Base-by-base conservation (phyloP, 2,888 invertebrate species). In the Rhodophaea formosa region DNA sequence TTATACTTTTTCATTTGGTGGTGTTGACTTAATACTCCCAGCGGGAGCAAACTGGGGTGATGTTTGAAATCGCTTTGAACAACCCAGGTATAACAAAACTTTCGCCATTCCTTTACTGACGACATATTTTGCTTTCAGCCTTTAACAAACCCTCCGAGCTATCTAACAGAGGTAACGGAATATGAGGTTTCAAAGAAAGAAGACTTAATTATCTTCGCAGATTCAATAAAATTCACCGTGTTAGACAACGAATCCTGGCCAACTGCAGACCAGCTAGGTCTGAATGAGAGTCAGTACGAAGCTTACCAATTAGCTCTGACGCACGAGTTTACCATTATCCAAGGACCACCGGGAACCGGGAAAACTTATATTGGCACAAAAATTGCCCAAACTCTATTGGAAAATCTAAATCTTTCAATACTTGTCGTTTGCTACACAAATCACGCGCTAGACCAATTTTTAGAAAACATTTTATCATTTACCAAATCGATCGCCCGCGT, bases 401-500 rank as follows among this genome's bases (percentile, higher is more conserved):
- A 92, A 56, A 96, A 95, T 74, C 53, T 84, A 17, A 54, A 51
- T 0, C 44, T 59, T 1, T 82, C 82, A 2, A 93, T 97, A 70
- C 86, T 97, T 16, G 91, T 97, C 1, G 93, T 97, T 15, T 96
- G 96, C 72, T 96, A 94, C 74, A 97, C 97, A 0, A 97, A 97
- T 79, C 96, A 97, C 71, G 96, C 97, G 0, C 80, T 97, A 7
- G 97, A 97, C 82, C 96, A 97, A 75, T 97, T 97, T 82, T 82
- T 97, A 42, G 94, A 95, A 73, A 95, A 94, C 30, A 84, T 95
- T 52, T 69, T 94, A 1, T 70, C 78, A n/a, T 78, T 92, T 8
- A 95, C 94, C 0, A 56, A 83, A 0, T 88, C 92, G 8, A 91
- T 96, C 56, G 90, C 94, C 0, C 92, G 96, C 35, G 92, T 96